Conservation (phyloP, 2,113 vertebrate genomes). For the Barbus barbus region DNA sequence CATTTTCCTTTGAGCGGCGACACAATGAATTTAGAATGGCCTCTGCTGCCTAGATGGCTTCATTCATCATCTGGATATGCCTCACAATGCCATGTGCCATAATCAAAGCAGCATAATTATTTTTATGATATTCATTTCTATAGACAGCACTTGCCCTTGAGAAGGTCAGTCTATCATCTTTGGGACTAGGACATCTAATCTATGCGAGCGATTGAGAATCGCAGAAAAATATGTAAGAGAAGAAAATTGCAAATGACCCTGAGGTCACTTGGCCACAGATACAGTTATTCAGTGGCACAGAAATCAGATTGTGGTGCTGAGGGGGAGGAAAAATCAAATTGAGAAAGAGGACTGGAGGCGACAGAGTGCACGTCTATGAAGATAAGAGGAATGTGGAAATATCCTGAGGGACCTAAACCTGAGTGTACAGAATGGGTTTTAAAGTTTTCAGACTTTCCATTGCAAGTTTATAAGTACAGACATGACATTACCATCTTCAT, state of each 20-base stretch:
- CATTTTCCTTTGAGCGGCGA: conserved; percentile 33
- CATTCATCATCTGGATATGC: conserved; percentile 41
- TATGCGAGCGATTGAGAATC: conserved; percentile 54
- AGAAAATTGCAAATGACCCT: conserved; percentile 61
- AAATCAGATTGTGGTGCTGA: conserved; percentile 59
- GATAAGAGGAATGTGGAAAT: conserved; percentile 50
- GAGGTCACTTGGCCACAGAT: conserved; percentile 56
- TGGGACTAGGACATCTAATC: conserved; percentile 49
- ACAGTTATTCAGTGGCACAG: conserved; percentile 57
- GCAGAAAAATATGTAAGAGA: conserved; percentile 48
- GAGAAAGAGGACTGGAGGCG: conserved; percentile 51
- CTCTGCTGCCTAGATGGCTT: conserved; percentile 34
- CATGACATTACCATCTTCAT: neutral
- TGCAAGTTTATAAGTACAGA: conserved; percentile 6
- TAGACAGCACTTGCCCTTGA: conserved; percentile 41
- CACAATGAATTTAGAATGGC: conserved; percentile 37
- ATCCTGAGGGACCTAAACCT: conserved; percentile 42
- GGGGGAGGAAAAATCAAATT: conserved; percentile 58
- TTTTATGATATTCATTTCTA: conserved; percentile 53
- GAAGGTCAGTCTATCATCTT: conserved; percentile 56
- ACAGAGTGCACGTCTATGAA: conserved; percentile 40
- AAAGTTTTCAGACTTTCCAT: conserved; percentile 17
- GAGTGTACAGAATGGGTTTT: neutral
- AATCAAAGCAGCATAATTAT: conserved; percentile 51
- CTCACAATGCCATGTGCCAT: conserved; percentile 43